Evolutionary conservation across 1,140 invertebrate species (phyloP).

Genomic region (Globodera ellingtonae): DNA sequence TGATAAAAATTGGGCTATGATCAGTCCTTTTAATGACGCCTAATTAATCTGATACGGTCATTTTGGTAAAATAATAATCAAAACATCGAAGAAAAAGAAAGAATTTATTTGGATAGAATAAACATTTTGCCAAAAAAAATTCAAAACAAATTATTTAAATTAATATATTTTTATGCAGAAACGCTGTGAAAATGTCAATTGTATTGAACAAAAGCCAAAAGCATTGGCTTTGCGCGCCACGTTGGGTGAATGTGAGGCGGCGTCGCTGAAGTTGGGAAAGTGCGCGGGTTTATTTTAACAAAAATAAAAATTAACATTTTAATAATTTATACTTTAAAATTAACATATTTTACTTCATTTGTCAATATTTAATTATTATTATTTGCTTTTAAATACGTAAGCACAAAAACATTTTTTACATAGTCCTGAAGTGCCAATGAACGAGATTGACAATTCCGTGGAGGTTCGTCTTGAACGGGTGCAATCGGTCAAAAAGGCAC

Average conservation of each 20-base stretch:
- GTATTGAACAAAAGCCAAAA: slow-evolving; percentile 2
- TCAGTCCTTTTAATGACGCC: too few relatives aligned
- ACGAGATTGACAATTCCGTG: slow-evolving; percentile 47
- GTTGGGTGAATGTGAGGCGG: not conserved
- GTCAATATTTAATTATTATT: too few relatives aligned
- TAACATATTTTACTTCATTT: too few relatives aligned
- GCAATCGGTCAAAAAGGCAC: slow-evolving; percentile 52
- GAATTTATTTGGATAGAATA: too few relatives aligned
- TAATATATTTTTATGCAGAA: not conserved
- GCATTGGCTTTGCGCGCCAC: not conserved
- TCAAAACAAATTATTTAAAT: not conserved
- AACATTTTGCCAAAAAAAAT: too few relatives aligned
- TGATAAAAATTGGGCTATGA: not conserved
- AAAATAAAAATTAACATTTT: not conserved
- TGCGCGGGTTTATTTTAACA: not conserved
- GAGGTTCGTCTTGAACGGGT: slow-evolving; percentile 44
- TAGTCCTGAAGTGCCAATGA: slow-evolving; percentile 15
- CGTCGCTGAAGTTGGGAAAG: not conserved
- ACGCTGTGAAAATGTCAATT: not conserved
- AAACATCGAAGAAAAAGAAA: not conserved
- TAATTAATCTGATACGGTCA: not conserved
- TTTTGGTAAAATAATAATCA: not conserved
- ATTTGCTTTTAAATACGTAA: too few relatives aligned
- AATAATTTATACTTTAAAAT: not conserved
- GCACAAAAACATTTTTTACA: not conserved